phyloP scores from a whole-genome alignment of 2,113 vertebrate genomes.

The Accipiter cooperii region DNA sequence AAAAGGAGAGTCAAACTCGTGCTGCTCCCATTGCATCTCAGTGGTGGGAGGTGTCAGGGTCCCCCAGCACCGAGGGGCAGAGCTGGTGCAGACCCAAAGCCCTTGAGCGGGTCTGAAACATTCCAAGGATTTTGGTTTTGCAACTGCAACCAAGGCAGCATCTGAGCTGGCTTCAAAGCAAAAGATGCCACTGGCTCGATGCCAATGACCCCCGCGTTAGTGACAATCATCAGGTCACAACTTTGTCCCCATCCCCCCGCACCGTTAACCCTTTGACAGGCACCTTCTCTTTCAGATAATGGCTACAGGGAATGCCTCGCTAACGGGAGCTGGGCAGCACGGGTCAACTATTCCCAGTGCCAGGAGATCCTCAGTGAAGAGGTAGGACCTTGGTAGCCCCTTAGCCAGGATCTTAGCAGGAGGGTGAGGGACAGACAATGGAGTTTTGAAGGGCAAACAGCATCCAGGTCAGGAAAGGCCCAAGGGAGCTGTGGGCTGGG shows the following conservation, averaged over 20 bases:
- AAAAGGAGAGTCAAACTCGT: background rate
- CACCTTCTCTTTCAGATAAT: constrained; percentile 73
- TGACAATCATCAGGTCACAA: background rate
- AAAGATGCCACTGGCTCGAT: background rate
- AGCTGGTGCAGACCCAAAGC: background rate
- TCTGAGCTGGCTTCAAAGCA: background rate
- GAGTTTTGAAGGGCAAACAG: background rate
- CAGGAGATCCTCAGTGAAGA: constrained; percentile 86
- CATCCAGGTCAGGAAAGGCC: background rate
- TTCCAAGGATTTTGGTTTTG: background rate
- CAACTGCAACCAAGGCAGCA: background rate
- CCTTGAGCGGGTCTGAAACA: rapidly evolving
- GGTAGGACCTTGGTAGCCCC: constrained; percentile 50
- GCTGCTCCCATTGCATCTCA: background rate
- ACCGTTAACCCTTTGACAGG: background rate
- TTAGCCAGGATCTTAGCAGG: background rate
- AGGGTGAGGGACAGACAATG: background rate
- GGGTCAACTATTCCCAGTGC: constrained; percentile 85
- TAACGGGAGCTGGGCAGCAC: constrained; percentile 83
- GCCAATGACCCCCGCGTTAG: background rate
- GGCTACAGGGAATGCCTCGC: constrained; percentile 84
- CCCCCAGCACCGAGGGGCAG: background rate
- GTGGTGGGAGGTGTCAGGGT: background rate
- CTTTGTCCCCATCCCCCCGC: background rate
- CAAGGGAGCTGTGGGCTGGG: background rate